Evolutionary conservation across 2,888 invertebrate species (phyloP).

Genomic region (Drosophila tanythrix): DNA sequence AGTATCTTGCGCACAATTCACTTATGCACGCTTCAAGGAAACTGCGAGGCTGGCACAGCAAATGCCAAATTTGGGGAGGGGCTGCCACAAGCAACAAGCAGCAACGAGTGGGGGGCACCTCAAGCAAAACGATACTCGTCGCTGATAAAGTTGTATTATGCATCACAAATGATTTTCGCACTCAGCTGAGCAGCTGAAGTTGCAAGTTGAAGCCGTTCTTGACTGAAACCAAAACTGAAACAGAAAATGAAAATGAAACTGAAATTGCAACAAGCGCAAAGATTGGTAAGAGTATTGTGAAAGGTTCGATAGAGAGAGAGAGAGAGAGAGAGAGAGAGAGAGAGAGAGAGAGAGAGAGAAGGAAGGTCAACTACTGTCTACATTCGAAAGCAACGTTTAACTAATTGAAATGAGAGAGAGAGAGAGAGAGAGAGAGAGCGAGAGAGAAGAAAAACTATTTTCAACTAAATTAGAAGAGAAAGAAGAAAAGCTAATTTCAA

Average conservation of each 20-base stretch:
- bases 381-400: background rate
- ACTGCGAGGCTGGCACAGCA: slow-evolving; percentile 34
- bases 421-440: no score
- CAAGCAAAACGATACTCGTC: slow-evolving; percentile 13
- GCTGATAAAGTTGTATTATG: slow-evolving; percentile 75
- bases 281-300: background rate
- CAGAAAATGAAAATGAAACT: background rate
- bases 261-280: background rate
- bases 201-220: background rate
- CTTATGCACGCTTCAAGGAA: slow-evolving; percentile 67
- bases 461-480: background rate
- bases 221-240: background rate
- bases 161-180: slow-evolving; percentile 69
- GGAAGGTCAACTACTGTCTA: background rate
- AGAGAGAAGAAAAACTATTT: background rate
- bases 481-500: background rate
- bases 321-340: rapidly evolving
- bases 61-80: slow-evolving; percentile 20
- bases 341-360: background rate
- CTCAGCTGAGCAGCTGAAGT: slow-evolving; percentile 27
- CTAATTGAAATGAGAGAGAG: background rate
- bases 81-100: slow-evolving; percentile 2
- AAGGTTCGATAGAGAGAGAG: background rate
- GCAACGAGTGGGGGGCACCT: background rate
- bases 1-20: slow-evolving; percentile 67